Evolutionary conservation across 1,140 invertebrate species (phyloP).

Genomic region (Drosophila pruinosa): DNA sequence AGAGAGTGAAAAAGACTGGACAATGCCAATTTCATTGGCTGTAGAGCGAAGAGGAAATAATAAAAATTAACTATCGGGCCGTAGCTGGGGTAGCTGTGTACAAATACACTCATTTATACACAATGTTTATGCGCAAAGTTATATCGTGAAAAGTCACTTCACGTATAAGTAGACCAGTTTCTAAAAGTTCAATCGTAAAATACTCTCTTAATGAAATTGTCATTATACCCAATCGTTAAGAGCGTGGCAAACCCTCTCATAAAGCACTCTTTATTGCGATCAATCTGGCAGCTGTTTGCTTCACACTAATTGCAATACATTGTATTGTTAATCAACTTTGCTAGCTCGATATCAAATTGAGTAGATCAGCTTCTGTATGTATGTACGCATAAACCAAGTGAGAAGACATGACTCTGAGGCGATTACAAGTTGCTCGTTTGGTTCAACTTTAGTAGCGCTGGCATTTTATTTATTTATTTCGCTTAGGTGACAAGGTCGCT

Average conservation of each 20-base stretch:
- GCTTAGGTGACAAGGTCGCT: constrained; percentile 69
- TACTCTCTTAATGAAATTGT: neutral
- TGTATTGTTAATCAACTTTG: too few relatives aligned
- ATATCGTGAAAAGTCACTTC: constrained; percentile 25
- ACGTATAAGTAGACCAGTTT: neutral
- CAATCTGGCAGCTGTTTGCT: neutral
- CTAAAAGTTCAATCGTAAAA: neutral
- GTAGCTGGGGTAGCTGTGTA: constrained; percentile 21
- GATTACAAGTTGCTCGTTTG: constrained; percentile 8
- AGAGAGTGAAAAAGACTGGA: constrained; percentile 18
- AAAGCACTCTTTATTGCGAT: neutral
- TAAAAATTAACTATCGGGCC: constrained; percentile 71
- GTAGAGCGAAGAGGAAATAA: constrained; percentile 62
- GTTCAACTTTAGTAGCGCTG: constrained; percentile 35
- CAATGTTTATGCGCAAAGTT: constrained; percentile 50
- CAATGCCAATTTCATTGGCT: constrained; percentile 56
- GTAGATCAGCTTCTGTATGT: neutral
- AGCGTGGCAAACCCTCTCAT: too few relatives aligned
- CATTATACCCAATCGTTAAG: neutral
- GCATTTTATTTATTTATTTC: constrained; percentile 76
- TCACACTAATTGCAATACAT: neutral
- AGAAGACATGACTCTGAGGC: neutral
- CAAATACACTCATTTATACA: neutral
- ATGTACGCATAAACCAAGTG: constrained; percentile 13
- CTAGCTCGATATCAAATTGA: too few relatives aligned